phyloP scores from a whole-genome alignment of 2,797 vertebrate species.

The Pipistrellus pipistrellus region DNA sequence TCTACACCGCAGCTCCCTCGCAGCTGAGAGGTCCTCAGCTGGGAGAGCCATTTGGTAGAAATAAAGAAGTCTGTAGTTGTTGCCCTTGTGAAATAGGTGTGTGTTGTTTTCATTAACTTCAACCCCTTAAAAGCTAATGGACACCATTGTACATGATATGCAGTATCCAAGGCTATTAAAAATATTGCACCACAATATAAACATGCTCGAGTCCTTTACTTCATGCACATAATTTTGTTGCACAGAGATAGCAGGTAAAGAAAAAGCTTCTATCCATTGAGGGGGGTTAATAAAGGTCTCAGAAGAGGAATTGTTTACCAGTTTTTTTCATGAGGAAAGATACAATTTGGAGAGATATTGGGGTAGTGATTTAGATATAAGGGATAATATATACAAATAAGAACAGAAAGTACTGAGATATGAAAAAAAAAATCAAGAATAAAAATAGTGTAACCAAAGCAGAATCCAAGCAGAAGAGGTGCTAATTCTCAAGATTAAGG shows the following conservation, averaged over 20 bases:
- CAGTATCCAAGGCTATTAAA: neutral
- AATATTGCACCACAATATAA: neutral
- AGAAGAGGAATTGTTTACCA: neutral
- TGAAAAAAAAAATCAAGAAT: neutral
- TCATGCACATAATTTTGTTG: neutral
- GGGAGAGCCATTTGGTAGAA: neutral
- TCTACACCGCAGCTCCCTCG: neutral
- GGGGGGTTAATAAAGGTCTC: neutral
- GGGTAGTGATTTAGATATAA: neutral
- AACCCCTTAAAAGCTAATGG: neutral
- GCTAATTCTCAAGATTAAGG: neutral
- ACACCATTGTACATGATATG: neutral
- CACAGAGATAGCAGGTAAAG: neutral
- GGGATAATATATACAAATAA: neutral
- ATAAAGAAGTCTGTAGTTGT: neutral
- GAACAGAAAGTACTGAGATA: neutral
- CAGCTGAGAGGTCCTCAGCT: neutral
- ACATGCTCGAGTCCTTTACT: neutral
- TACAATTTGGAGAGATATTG: neutral
- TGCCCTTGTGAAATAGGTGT: neutral
- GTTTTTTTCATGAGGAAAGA: neutral
- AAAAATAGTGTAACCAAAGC: neutral
- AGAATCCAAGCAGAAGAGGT: neutral
- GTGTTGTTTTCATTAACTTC: conserved; percentile 46
- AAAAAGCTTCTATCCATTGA: neutral